These are phyloP conservation scores for Pollenia labialis DNA, from an alignment of 2,888 invertebrate species.

Conservation along the genomic window DNA sequence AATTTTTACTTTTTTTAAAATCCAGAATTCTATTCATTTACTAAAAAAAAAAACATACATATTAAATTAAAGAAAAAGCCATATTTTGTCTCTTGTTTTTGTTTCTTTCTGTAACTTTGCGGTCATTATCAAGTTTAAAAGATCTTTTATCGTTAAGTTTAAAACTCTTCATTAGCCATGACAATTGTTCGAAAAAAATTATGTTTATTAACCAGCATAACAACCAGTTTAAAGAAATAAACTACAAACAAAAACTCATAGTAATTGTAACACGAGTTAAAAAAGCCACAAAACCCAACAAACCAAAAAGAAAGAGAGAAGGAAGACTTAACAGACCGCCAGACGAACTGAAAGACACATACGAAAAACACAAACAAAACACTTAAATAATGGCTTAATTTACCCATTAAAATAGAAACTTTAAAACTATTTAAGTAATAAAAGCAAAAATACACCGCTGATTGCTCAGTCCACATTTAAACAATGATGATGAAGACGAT, in stretches of 20 bases:
- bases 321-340: neutral
- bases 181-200: conserved; percentile 59
- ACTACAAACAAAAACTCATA: neutral
- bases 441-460: conserved; percentile 37
- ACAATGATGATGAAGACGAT: neutral
- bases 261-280: conserved; percentile 13
- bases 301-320: neutral
- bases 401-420: conserved; percentile 22
- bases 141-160: conserved; percentile 44
- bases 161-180: conserved; percentile 64
- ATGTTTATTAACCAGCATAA: conserved; percentile 44
- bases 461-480: conserved; percentile 3
- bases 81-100: neutral
- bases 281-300: neutral
- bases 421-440: conserved; percentile 27
- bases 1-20: too few relatives aligned
- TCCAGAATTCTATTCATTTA: too few relatives aligned
- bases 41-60: too few relatives aligned
- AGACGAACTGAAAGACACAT: neutral
- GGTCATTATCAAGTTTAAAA: conserved; percentile 37
- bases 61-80: too few relatives aligned
- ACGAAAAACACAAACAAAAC: conserved; percentile 4
- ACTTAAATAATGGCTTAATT: conserved; percentile 51
- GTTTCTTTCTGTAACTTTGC: neutral
- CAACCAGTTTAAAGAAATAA: conserved; percentile 37